A percentile compares a stretch with the other conserved stretches of the same genome.
Conservation (phyloP, 2,888 invertebrate species). For the Morpho achilles region DNA sequence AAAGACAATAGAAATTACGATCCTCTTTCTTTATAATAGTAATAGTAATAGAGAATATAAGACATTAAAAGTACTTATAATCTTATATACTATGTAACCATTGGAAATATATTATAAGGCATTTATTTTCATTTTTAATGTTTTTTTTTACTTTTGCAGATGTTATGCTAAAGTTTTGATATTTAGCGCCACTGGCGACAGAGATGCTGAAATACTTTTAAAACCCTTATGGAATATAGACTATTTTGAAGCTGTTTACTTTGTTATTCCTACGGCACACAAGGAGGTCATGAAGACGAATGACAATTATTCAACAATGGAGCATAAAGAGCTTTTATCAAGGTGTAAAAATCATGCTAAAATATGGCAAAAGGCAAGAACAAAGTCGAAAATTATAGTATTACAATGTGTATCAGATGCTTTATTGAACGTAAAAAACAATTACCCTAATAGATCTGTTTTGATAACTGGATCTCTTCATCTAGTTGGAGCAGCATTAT, state of each 20-base stretch:
- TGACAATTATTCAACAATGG: conserved; percentile 80
- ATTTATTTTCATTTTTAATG: neutral
- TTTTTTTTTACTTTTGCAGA: conserved; percentile 40
- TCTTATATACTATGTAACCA: no score
- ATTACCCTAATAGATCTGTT: conserved; percentile 56
- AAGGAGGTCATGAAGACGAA: conserved; percentile 45
- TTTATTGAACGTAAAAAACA: conserved; percentile 43
- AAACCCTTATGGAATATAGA: conserved; percentile 72
- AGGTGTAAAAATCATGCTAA: conserved; percentile 78
- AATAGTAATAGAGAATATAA: neutral
- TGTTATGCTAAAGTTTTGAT: conserved; percentile 49
- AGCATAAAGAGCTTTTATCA: conserved; percentile 76
- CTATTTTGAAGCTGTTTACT: conserved; percentile 66
- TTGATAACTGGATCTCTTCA: conserved; percentile 93
- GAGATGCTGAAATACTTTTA: conserved; percentile 82
- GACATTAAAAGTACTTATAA: neutral
- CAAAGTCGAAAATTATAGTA: conserved; percentile 35
- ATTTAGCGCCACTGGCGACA: conserved; percentile 78
- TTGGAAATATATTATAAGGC: no score
- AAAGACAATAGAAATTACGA: neutral
- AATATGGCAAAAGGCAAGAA: conserved; percentile 66
- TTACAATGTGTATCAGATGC: conserved; percentile 63
- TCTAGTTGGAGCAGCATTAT: conserved; percentile 89
- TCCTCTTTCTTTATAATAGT: no score
- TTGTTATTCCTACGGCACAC: conserved; percentile 60